phyloP scores from a whole-genome alignment of 2,113 vertebrate species.

The Regulus satrapa region DNA sequence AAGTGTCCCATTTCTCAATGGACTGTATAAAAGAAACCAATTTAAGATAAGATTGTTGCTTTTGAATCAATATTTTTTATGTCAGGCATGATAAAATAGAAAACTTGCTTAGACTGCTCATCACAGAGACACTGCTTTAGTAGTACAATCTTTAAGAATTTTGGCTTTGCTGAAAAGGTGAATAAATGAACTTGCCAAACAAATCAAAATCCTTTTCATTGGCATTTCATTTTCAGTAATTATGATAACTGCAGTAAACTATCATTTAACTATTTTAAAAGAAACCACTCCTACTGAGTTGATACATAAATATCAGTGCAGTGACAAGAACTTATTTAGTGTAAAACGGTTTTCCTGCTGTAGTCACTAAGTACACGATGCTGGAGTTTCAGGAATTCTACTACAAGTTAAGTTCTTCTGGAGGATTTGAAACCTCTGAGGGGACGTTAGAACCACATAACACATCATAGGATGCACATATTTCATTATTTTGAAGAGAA shows the following conservation, averaged over 20 bases:
- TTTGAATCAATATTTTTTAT: conserved; percentile 21
- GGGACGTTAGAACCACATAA: neutral
- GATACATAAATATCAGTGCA: neutral
- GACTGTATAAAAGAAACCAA: neutral
- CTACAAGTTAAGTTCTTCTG: neutral
- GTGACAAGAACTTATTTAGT: neutral
- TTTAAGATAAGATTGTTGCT: neutral
- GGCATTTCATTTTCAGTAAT: neutral
- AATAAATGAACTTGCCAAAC: neutral
- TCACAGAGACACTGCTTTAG: neutral
- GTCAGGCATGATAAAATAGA: neutral
- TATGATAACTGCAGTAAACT: neutral
- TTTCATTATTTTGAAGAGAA: neutral
- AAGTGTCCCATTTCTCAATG: neutral
- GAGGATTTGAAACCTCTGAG: neutral
- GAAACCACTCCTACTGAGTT: neutral
- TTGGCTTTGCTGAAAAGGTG: neutral
- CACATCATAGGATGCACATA: neutral
- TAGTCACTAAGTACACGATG: neutral
- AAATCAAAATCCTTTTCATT: neutral
- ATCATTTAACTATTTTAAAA: neutral
- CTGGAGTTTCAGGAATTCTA: neutral
- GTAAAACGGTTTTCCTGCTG: neutral
- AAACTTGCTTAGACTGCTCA: neutral
- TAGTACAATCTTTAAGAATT: neutral